Percentiles rank a stretch among this genome's conserved stretches.
Conservation (phyloP, 2,113 vertebrate genomes). For the Gymnorhina tibicen region DNA sequence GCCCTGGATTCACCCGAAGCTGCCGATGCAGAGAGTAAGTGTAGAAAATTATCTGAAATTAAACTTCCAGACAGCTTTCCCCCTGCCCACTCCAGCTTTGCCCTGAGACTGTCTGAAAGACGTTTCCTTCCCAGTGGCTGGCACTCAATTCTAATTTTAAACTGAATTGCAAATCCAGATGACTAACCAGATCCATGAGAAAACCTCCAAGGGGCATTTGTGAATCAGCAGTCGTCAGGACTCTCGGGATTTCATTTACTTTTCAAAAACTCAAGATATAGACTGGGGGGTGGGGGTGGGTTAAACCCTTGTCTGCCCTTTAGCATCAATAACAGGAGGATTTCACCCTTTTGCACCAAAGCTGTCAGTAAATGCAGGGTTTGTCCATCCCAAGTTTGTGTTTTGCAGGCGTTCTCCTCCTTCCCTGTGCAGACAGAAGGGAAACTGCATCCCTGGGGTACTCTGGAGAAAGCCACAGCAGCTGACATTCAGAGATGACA, state of each 20-base stretch:
- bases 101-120: neutral
- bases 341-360: neutral
- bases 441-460: neutral
- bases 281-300: neutral
- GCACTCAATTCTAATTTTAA: neutral
- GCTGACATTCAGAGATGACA: neutral
- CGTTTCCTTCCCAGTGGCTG: neutral
- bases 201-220: neutral
- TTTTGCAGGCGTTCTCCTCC: neutral
- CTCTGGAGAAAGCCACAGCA: neutral
- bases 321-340: neutral
- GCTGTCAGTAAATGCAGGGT: neutral
- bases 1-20: neutral
- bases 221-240: neutral
- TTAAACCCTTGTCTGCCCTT: neutral
- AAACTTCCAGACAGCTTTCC: neutral
- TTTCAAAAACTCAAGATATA: neutral
- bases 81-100: neutral
- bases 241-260: neutral
- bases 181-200: neutral
- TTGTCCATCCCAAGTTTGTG: fast-evolving
- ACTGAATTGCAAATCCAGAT: neutral
- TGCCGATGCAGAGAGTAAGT: neutral
- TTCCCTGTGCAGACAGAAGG: neutral
- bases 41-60: neutral